Evolutionary conservation across 2,888 invertebrate genomes (phyloP), one percentile per base, ranked within the genome.

Genomic region (Chymomyza procnemis): DNA sequence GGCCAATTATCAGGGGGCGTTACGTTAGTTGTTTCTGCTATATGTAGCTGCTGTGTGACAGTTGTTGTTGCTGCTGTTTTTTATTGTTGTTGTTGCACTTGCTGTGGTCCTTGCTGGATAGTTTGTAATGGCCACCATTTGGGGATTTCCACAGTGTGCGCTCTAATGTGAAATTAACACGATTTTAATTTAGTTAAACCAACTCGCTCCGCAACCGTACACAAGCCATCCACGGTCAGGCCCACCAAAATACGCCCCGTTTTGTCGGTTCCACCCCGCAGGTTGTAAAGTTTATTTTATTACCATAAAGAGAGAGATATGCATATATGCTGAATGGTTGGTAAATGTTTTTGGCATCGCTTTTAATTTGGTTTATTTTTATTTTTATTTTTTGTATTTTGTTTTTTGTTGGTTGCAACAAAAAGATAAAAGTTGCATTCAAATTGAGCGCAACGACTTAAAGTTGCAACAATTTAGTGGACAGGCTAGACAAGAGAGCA

Each of bases 101-200:
- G 34, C n/a, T 57, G 63, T 48, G 64, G 57, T 9, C 50, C 21
- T 47, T 64, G n/a, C 34, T 41, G 26, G 69, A 65, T 68, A 71
- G 76, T 74, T 79, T 76, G 74, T 62, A 80, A 74, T 71, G 79
- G 72, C 52, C 61, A 48, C 57, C 76, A 73, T 69, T 73, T 54
- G 76, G 82, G 87, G 80, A 82, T 62, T 55, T 66, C 68, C 54
- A 78, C 72, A 84, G 76, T 76, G 86, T 83, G 76, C 81, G 83
- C 85, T 85, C 87, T 83, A 87, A 84, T 84, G 87, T 84, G 84
- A 84, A 87, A 87, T 84, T 87, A 84, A 87, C 83, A 84, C 83
- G 86, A 85, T 87, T 84, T 84, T 87, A 87, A 87, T 84, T 82
- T 82, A 82, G 81, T 82, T 82, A 87, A 82, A 85, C 81, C 81